Evolutionary conservation across 2,888 invertebrate genomes (phyloP).

Genomic region (Nephrotoma flavescens): DNA sequence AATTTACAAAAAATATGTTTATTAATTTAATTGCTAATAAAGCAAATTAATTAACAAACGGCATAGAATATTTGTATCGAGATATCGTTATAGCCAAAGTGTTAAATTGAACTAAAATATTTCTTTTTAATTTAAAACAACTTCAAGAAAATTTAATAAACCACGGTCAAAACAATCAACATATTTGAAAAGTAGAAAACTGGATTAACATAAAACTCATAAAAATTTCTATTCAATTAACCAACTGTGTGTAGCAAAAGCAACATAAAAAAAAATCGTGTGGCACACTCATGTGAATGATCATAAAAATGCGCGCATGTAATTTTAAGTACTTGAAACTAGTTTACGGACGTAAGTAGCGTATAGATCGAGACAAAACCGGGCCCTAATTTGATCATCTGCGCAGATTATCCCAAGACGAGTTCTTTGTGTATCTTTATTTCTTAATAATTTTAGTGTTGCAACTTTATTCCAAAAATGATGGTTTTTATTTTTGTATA

Average conservation of each 20-base stretch:
- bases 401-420: neutral
- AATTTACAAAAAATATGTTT: neutral
- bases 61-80: neutral
- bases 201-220: neutral
- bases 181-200: neutral
- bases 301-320: neutral
- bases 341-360: neutral
- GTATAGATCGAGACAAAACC: neutral
- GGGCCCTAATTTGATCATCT: neutral
- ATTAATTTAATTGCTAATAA: neutral
- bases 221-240: neutral
- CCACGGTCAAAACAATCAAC: neutral
- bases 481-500: neutral
- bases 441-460: neutral
- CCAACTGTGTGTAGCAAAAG: neutral
- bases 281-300: neutral
- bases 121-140: neutral
- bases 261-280: neutral
- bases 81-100: neutral
- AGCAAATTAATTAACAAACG: neutral
- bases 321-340: neutral
- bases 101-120: neutral
- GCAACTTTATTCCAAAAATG: neutral
- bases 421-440: neutral
- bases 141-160: neutral